Conservation (phyloP, 2,888 invertebrate species). For the Meghimatium bilineatum region DNA sequence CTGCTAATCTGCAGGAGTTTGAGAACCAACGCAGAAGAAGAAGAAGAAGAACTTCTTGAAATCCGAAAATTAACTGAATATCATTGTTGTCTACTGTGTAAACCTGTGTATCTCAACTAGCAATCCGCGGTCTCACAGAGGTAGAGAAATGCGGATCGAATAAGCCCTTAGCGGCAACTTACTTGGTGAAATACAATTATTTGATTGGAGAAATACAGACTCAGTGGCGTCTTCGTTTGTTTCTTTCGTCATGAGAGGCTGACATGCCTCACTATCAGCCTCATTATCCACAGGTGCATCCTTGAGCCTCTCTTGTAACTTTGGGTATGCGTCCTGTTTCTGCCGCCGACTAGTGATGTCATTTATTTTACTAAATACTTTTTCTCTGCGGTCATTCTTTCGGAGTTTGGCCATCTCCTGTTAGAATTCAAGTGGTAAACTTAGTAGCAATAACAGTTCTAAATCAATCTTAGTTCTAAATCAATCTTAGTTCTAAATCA, state of each 20-base stretch:
- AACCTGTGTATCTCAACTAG: too few species aligned
- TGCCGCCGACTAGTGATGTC: constrained; percentile 50
- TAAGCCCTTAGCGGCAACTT: not conserved
- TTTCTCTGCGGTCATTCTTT: constrained; percentile 69
- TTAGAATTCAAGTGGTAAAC: too few species aligned
- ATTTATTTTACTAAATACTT: constrained; percentile 64
- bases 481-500: too few species aligned
- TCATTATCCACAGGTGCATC: constrained; percentile 1
- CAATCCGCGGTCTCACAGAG: too few species aligned
- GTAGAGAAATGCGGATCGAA: too few species aligned
- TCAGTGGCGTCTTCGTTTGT: constrained; percentile 56
- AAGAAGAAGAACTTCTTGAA: too few species aligned
- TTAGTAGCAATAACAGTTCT: too few species aligned
- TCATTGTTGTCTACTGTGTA: too few species aligned
- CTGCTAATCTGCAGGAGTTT: too few species aligned
- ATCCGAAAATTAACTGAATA: too few species aligned
- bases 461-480: too few species aligned
- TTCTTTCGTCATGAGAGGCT: constrained; percentile 55
- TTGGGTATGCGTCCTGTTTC: constrained; percentile 43
- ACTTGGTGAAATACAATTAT: constrained; percentile 46
- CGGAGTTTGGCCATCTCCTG: constrained; percentile 71
- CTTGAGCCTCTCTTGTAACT: constrained; percentile 31
- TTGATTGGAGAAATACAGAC: constrained; percentile 61
- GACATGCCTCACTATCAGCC: constrained; percentile 51
- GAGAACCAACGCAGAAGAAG: too few species aligned